phyloP scores from a whole-genome alignment of 2,797 vertebrate species.

The Scolopax bukidnonensis region DNA sequence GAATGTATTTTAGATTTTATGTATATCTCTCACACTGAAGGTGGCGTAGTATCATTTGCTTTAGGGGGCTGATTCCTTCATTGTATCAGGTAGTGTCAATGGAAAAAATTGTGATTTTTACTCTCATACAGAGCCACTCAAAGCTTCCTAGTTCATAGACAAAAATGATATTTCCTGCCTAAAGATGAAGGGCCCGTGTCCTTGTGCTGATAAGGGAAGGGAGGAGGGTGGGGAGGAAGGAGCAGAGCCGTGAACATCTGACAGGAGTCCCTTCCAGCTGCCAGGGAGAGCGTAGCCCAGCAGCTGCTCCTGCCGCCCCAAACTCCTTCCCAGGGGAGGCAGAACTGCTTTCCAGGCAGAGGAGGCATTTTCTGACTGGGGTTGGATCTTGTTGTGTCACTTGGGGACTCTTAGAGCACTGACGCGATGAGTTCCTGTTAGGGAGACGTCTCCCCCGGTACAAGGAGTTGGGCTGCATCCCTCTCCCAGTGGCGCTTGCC shows the following conservation, averaged over 20 bases:
- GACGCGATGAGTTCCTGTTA: rapidly evolving
- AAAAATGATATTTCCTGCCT: not conserved
- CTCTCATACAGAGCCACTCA: not conserved
- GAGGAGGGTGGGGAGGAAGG: not conserved
- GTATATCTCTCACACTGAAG: not conserved
- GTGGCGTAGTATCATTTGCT: not conserved
- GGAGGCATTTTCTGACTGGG: not conserved
- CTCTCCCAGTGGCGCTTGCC: rapidly evolving
- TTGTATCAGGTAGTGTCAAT: not conserved
- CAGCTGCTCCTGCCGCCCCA: not conserved
- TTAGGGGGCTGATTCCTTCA: not conserved
- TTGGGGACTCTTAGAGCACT: rapidly evolving
- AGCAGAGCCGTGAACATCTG: not conserved
- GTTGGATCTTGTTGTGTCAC: rapidly evolving
- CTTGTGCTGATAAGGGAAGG: not conserved
- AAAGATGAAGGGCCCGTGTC: not conserved
- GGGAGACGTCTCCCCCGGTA: rapidly evolving
- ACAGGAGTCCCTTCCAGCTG: not conserved
- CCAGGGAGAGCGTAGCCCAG: rapidly evolving
- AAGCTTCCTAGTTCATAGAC: not conserved
- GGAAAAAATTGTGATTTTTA: not conserved
- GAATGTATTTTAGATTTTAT: not conserved
- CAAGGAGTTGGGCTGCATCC: not conserved
- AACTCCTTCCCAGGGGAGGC: not conserved
- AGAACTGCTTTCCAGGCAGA: not conserved